phyloP scores from a whole-genome alignment of 2,888 invertebrate genomes.

The Polietes domitor region DNA sequence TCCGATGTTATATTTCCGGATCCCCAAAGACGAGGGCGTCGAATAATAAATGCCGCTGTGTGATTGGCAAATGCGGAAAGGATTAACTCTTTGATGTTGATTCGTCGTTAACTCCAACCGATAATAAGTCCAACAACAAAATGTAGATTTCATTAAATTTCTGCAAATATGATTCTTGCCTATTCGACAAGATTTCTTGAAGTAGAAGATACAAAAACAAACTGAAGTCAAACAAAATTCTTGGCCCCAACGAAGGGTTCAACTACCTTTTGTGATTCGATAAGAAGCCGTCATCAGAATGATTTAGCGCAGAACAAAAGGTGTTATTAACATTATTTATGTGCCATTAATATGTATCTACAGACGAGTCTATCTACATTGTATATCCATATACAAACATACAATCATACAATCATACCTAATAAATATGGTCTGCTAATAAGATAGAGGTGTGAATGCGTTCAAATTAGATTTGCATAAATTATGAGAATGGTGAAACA shows the following conservation, averaged over 20 bases:
- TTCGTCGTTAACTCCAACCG: too few relatives aligned
- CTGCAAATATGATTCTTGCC: too few relatives aligned
- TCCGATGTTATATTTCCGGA: too few relatives aligned
- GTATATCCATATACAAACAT: neutral
- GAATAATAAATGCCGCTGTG: too few relatives aligned
- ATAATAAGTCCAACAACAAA: too few relatives aligned
- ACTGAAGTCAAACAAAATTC: neutral
- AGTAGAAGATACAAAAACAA: too few relatives aligned
- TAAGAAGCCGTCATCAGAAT: slow-evolving; percentile 11
- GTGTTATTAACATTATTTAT: slow-evolving; percentile 20
- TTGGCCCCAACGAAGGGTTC: slow-evolving; percentile 6
- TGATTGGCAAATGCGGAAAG: too few relatives aligned
- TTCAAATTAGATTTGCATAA: slow-evolving; percentile 25
- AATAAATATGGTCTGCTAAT: neutral
- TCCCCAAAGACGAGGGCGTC: too few relatives aligned
- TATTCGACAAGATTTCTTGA: too few relatives aligned
- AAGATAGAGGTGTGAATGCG: slow-evolving; percentile 21
- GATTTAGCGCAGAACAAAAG: slow-evolving; percentile 22
- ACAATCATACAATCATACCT: neutral
- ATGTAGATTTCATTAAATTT: too few relatives aligned
- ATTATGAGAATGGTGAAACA: neutral
- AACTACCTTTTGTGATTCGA: slow-evolving; percentile 11
- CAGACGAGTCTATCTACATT: too few relatives aligned
- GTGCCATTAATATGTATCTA: neutral
- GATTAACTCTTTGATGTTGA: too few relatives aligned